These are phyloP conservation scores for Corythaeola cristata DNA, from an alignment of 2,113 vertebrate species.

Conservation along the genomic window DNA sequence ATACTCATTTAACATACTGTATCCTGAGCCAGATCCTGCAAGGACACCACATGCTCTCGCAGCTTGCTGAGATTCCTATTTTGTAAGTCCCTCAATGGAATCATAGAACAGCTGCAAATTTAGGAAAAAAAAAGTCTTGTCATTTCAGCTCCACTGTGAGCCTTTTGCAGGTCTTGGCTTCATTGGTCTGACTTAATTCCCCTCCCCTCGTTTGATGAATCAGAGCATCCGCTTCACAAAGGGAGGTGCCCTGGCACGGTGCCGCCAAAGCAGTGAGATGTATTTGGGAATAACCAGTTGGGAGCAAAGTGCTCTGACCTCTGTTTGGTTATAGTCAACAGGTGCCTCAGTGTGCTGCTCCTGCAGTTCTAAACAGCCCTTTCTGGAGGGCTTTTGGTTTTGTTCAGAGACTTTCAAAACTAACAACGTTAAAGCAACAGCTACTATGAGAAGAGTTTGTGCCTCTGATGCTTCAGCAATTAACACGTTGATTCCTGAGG, in stretches of 20 bases:
- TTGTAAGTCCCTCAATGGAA: not conserved
- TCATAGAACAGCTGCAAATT: not conserved
- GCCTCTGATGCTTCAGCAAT: not conserved
- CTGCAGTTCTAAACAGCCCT: not conserved
- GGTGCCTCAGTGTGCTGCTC: not conserved
- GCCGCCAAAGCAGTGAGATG: not conserved
- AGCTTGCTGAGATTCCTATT: not conserved
- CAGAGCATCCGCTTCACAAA: not conserved
- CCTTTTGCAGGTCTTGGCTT: not conserved
- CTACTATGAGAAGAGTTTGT: not conserved
- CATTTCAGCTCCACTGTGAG: not conserved
- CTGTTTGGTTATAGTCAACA: not conserved
- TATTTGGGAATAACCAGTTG: not conserved
- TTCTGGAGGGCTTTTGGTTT: not conserved
- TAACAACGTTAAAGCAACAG: not conserved
- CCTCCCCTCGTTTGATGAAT: not conserved
- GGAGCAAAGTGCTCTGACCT: not conserved
- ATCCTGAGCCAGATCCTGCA: not conserved
- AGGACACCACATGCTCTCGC: not conserved
- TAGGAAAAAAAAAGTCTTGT: not conserved
- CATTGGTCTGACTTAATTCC: not conserved
- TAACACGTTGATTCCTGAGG: not conserved
- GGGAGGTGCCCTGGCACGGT: not conserved
- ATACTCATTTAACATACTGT: not conserved
- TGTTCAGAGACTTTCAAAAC: not conserved